These are phyloP conservation scores for Cheilosia urbana DNA, from an alignment of 2,888 invertebrate species.

Conservation along the genomic window DNA sequence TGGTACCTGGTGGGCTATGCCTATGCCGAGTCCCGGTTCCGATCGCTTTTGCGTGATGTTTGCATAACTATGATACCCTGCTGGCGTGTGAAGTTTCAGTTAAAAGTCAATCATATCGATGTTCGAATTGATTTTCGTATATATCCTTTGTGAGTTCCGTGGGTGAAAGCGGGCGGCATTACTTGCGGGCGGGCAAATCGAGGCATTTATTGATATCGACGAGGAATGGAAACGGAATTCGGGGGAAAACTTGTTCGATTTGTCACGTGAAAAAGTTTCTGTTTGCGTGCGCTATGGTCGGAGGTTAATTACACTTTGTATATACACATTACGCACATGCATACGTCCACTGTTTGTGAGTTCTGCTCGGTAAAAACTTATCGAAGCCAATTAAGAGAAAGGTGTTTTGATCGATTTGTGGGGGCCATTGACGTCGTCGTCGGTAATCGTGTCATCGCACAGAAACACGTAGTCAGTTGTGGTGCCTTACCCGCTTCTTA, in stretches of 20 bases:
- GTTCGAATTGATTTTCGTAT: conserved; percentile 61
- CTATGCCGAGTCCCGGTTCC: background rate
- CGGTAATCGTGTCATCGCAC: conserved; percentile 32
- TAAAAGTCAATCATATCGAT: conserved; percentile 71
- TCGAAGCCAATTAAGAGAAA: conserved; percentile 57
- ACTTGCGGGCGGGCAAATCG: conserved; percentile 9
- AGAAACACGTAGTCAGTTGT: conserved; percentile 45
- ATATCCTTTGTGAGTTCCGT: conserved; percentile 48
- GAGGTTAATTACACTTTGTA: conserved; percentile 51
- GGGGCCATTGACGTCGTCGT: conserved; percentile 34
- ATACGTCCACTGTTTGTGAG: conserved; percentile 17
- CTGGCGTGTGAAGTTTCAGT: conserved; percentile 64
- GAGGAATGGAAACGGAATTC: conserved; percentile 2
- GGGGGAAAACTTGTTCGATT: conserved; percentile 63
- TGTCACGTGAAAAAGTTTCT: conserved; percentile 67
- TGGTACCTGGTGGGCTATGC: background rate
- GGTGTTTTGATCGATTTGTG: conserved; percentile 54
- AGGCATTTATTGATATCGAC: conserved; percentile 41
- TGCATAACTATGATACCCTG: conserved; percentile 57
- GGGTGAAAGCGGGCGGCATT: conserved; percentile 1
- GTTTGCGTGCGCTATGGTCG: conserved; percentile 49
- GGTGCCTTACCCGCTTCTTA: background rate
- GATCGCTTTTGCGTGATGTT: conserved; percentile 27
- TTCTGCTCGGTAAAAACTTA: conserved; percentile 27
- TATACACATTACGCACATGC: conserved; percentile 52